phyloP scores from a whole-genome alignment of 2,888 invertebrate species.

The Polydrusus pterygomalis region DNA sequence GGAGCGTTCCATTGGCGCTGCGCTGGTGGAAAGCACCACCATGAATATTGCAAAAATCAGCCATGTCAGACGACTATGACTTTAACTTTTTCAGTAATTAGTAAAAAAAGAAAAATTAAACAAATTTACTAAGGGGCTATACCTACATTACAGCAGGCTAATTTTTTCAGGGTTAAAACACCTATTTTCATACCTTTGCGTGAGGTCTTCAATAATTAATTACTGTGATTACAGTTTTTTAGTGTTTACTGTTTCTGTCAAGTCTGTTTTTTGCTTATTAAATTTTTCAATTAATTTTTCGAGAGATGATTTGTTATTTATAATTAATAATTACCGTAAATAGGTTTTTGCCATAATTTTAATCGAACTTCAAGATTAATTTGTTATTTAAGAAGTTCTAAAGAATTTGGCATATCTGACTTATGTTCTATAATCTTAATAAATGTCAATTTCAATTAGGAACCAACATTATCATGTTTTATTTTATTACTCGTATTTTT shows the following conservation, averaged over 20 bases:
- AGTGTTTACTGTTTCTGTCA: constrained; percentile 1
- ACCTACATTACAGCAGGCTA: not conserved
- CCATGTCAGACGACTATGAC: constrained; percentile 6
- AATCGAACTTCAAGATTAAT: too few species aligned
- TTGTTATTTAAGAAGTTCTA: too few species aligned
- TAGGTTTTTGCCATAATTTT: not conserved
- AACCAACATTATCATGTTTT: not conserved
- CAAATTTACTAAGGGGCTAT: constrained; percentile 6
- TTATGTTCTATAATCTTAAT: too few species aligned
- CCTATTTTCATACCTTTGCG: not conserved
- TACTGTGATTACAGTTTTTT: constrained; percentile 7
- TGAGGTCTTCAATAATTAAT: not conserved
- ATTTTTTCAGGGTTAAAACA: constrained; percentile 23
- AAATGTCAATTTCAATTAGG: too few species aligned
- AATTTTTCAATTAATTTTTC: not conserved
- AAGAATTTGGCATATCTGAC: too few species aligned
- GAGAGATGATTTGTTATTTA: not conserved
- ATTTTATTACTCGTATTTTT: not conserved
- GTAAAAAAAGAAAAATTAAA: constrained; percentile 26
- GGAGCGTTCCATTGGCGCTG: constrained; percentile 23
- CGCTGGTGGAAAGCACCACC: constrained; percentile 14
- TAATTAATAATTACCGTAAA: not conserved
- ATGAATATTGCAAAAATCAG: constrained; percentile 44
- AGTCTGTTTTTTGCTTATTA: not conserved
- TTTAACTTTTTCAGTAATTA: constrained; percentile 24